phyloP scores from a whole-genome alignment of 2,113 vertebrate genomes.

The Osmerus mordax region DNA sequence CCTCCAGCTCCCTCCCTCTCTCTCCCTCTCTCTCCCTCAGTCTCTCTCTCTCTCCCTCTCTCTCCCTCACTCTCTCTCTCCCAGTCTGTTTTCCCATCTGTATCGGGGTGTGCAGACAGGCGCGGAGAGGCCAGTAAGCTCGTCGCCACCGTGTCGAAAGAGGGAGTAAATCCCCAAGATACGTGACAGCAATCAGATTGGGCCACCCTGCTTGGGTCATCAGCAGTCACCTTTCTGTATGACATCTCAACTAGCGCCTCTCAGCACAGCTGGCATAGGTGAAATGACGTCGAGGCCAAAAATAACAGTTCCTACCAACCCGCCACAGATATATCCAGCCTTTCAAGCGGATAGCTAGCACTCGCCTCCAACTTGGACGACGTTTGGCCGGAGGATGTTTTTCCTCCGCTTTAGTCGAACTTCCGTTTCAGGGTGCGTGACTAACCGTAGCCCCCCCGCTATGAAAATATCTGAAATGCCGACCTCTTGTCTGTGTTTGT shows the following conservation, averaged over 20 bases:
- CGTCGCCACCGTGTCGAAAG: constrained; percentile 23
- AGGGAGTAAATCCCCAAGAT: background rate
- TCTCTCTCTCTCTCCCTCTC: constrained; percentile 17
- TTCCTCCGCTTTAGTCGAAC: too few species aligned
- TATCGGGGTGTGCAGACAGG: constrained; percentile 37
- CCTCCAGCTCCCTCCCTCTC: constrained; percentile 13
- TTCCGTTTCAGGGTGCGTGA: too few species aligned
- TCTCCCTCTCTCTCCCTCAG: too few species aligned
- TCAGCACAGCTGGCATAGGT: background rate
- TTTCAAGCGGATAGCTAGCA: too few species aligned
- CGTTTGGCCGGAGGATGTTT: too few species aligned
- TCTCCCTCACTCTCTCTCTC: constrained; percentile 6
- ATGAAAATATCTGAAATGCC: too few species aligned
- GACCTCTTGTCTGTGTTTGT: too few species aligned
- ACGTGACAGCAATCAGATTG: constrained; percentile 39
- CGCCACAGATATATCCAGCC: too few species aligned
- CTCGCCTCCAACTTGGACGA: too few species aligned
- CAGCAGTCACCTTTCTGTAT: constrained; percentile 30
- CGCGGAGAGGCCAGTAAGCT: constrained; percentile 25
- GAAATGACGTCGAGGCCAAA: background rate
- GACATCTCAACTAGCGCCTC: constrained; percentile 24
- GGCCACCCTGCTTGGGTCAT: constrained; percentile 11
- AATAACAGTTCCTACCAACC: too few species aligned
- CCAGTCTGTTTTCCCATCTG: constrained; percentile 22
- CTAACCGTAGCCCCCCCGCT: too few species aligned